Conservation (phyloP, 1,140 invertebrate genomes). For the Eciton burchellii region DNA sequence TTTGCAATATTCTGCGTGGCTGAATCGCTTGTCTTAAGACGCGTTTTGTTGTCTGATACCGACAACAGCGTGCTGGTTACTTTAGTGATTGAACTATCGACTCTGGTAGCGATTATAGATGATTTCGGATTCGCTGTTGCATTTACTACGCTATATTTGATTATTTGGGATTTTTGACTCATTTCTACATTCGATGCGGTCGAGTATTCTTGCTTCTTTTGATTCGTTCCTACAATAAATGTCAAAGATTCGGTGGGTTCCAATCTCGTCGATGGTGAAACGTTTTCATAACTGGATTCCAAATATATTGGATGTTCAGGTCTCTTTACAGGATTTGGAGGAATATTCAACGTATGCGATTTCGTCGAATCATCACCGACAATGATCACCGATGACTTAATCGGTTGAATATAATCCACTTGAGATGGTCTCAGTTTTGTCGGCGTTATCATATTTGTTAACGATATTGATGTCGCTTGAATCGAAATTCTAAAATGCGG, state of each 20-base stretch:
- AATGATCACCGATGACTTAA: conserved; percentile 61
- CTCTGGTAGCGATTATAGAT: conserved; percentile 60
- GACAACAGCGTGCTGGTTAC: conserved; percentile 61
- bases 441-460: conserved; percentile 77
- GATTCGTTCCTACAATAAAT: conserved; percentile 35
- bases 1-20: conserved; percentile 58
- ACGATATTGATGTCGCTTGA: conserved; percentile 76
- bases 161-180: conserved; percentile 40
- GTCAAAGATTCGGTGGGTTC: conserved; percentile 79
- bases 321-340: conserved; percentile 72
- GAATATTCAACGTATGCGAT: conserved; percentile 60
- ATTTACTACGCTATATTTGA: conserved; percentile 44
- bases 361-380: conserved; percentile 53
- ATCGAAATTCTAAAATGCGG: conserved; percentile 73
- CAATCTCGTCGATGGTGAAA: conserved; percentile 69
- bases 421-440: conserved; percentile 72
- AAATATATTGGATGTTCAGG: conserved; percentile 77
- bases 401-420: conserved; percentile 72
- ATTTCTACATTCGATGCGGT: conserved; percentile 52
- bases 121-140: conserved; percentile 31
- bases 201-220: conserved; percentile 47
- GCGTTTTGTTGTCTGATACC: conserved; percentile 6
- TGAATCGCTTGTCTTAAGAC: conserved; percentile 11
- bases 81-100: conserved; percentile 66
- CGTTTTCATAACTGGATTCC: conserved; percentile 78